These are phyloP conservation scores for Nemotelus pantherinus DNA, from an alignment of 2,888 invertebrate genomes.

Conservation along the genomic window DNA sequence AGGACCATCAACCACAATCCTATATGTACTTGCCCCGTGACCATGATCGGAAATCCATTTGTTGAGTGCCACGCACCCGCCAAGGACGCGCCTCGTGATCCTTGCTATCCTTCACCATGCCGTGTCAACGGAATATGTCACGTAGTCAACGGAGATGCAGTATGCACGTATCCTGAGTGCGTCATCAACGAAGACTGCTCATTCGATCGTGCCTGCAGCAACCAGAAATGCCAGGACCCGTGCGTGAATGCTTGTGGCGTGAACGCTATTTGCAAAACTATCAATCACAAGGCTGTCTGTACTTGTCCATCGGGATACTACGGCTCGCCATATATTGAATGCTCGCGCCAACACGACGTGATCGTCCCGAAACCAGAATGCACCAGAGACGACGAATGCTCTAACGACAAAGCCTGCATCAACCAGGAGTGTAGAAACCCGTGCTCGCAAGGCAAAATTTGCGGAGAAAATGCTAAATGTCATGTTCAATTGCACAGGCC, in stretches of 20 bases:
- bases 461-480: conserved; percentile 82
- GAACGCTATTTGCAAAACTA: conserved; percentile 80
- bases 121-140: conserved; percentile 84
- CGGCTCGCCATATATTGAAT: conserved; percentile 81
- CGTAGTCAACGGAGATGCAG: conserved; percentile 72
- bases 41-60: conserved; percentile 84
- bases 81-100: conserved; percentile 68
- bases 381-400: conserved; percentile 78
- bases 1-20: conserved; percentile 85
- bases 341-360: conserved; percentile 67
- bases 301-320: conserved; percentile 81
- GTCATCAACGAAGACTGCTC: conserved; percentile 89
- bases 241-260: conserved; percentile 84
- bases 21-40: conserved; percentile 80
- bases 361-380: conserved; percentile 78
- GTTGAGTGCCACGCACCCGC: conserved; percentile 69
- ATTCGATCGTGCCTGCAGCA: conserved; percentile 81
- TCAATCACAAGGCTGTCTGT: conserved; percentile 85
- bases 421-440: conserved; percentile 79
- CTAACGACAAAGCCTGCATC: conserved; percentile 84
- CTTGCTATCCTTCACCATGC: conserved; percentile 88
- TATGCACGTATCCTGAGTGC: conserved; percentile 87
- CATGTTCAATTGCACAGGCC: conserved; percentile 82
- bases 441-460: conserved; percentile 74
- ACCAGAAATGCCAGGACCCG: conserved; percentile 85